phyloP scores from a whole-genome alignment of 2,888 invertebrate species.

The Ptychoptera albimana region DNA sequence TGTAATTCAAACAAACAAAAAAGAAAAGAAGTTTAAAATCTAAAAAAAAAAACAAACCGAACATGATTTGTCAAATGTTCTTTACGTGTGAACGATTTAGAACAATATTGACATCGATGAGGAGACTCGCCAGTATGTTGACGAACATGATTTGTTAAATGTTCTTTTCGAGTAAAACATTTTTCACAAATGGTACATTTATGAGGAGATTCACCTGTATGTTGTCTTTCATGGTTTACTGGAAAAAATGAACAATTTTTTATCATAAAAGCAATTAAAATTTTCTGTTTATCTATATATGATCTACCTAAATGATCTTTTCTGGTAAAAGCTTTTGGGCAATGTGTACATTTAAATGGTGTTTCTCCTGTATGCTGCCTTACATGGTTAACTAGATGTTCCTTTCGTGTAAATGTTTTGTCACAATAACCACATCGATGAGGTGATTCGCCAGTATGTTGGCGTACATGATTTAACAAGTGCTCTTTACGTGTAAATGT shows the following conservation, averaged over 20 bases:
- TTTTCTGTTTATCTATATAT: conserved; percentile 22
- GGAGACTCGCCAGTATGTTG: conserved; percentile 63
- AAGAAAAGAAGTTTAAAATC: too few relatives aligned
- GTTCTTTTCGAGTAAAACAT: conserved; percentile 63
- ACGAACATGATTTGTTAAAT: conserved; percentile 71
- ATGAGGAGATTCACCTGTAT: conserved; percentile 72
- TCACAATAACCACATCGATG: conserved; percentile 74
- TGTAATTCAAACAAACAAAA: background rate
- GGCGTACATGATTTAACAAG: conserved; percentile 69
- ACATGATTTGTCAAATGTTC: conserved; percentile 77
- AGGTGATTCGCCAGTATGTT: conserved; percentile 69
- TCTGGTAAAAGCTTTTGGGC: conserved; percentile 71
- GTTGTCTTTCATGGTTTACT: conserved; percentile 54
- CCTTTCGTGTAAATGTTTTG: conserved; percentile 77
- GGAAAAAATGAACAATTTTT: background rate
- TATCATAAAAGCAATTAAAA: background rate
- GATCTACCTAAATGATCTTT: conserved; percentile 55
- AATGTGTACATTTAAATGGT: conserved; percentile 67
- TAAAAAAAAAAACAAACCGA: conserved; percentile 49
- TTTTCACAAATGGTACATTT: conserved; percentile 77
- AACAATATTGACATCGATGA: conserved; percentile 35
- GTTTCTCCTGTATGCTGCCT: conserved; percentile 75
- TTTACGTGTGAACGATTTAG: conserved; percentile 55
- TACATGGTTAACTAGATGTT: conserved; percentile 73
- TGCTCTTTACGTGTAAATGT: conserved; percentile 78